These are phyloP conservation scores for Solenopsis invicta DNA, from an alignment of 1,140 invertebrate genomes.

Conservation along the genomic window DNA sequence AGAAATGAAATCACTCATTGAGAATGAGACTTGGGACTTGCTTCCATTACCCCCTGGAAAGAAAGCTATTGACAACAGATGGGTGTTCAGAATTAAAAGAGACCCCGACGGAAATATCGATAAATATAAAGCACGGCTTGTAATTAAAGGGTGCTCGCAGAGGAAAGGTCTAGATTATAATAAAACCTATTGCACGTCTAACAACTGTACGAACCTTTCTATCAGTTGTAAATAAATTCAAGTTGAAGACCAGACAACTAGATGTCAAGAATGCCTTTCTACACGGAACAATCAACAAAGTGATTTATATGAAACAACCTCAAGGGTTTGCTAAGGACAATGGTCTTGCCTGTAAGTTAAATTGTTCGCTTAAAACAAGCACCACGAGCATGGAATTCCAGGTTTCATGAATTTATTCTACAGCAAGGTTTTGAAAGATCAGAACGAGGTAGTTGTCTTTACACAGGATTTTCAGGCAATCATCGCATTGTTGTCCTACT, in stretches of 20 bases:
- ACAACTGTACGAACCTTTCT: neutral
- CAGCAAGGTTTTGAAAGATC: neutral
- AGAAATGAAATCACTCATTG: neutral
- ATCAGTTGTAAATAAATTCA: too few species aligned
- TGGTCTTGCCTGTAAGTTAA: neutral
- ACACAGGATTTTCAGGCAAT: neutral
- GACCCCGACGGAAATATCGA: neutral
- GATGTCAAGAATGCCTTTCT: too few species aligned
- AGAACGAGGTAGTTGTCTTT: neutral
- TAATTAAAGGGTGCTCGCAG: neutral
- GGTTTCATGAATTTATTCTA: neutral
- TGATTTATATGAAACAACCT: too few species aligned
- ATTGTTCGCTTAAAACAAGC: neutral
- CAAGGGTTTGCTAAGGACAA: too few species aligned
- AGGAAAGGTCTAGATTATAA: neutral
- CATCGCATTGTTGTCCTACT: too few species aligned
- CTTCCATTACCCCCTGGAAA: neutral
- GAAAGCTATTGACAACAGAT: neutral
- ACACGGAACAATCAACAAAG: too few species aligned
- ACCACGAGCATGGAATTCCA: neutral
- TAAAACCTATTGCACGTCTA: neutral
- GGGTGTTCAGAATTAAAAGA: neutral
- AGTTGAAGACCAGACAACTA: neutral
- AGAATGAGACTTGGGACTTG: neutral
- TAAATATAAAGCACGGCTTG: neutral